Percentiles rank a stretch among this genome's conserved stretches.
Evolutionary conservation across 2,888 invertebrate genomes (phyloP).

Genomic region (Dicroscelio sp.): DNA sequence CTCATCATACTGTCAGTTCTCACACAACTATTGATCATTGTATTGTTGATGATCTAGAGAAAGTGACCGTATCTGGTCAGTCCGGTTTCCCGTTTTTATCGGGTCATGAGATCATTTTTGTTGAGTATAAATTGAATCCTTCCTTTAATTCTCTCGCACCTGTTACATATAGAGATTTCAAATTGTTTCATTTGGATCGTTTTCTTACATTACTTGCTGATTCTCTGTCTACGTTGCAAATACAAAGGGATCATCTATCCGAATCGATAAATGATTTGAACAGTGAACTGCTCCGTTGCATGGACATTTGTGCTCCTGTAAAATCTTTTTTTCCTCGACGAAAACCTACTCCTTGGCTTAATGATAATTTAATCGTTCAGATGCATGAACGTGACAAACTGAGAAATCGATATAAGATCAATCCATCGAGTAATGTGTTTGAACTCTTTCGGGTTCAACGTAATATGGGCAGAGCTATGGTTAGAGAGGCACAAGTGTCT

Average conservation of each 20-base stretch:
- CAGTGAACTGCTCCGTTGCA: neutral
- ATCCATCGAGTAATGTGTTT: neutral
- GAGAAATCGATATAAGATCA: neutral
- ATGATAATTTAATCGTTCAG: neutral
- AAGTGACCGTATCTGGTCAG: neutral
- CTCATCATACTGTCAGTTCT: conserved; percentile 16
- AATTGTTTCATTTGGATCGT: neutral
- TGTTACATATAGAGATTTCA: neutral
- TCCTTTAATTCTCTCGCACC: no score
- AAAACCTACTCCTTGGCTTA: neutral
- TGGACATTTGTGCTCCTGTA: neutral
- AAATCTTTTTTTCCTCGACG: neutral
- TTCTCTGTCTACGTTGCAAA: no score
- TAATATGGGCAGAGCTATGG: neutral
- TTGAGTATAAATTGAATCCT: no score
- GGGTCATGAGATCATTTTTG: conserved; percentile 40
- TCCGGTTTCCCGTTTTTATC: no score
- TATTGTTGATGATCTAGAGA: neutral
- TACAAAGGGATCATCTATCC: no score
- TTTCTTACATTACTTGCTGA: neutral
- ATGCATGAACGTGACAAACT: neutral
- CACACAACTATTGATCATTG: conserved; percentile 3
- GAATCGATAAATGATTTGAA: neutral
- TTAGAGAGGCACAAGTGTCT: neutral
- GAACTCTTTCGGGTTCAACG: neutral